These are phyloP conservation scores for Blera fallax DNA, from an alignment of 2,888 invertebrate genomes.

Conservation along the genomic window DNA sequence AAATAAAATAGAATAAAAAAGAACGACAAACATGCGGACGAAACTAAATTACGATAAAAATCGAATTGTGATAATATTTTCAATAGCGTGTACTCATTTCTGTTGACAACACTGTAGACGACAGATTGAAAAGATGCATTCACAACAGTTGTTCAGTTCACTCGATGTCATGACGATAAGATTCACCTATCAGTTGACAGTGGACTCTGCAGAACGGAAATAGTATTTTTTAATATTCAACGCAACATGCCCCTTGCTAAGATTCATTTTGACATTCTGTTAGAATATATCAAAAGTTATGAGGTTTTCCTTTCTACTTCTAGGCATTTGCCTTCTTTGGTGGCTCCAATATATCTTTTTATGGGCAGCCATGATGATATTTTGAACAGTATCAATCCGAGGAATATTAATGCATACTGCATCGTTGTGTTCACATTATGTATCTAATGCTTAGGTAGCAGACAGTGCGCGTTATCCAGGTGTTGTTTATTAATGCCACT, in stretches of 20 bases:
- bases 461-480: slow-evolving; percentile 45
- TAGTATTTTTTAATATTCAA: slow-evolving; percentile 56
- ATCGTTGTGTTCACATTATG: neutral
- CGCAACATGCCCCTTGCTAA: slow-evolving; percentile 9
- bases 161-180: slow-evolving; percentile 31
- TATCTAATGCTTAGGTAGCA: slow-evolving; percentile 30
- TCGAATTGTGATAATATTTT: too few species aligned
- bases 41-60: too few species aligned
- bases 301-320: slow-evolving; percentile 49
- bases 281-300: slow-evolving; percentile 57
- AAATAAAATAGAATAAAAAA: too few species aligned
- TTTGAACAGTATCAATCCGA: slow-evolving; percentile 51
- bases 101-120: neutral
- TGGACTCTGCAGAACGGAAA: slow-evolving; percentile 48
- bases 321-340: slow-evolving; percentile 58
- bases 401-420: slow-evolving; percentile 19
- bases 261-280: slow-evolving; percentile 50
- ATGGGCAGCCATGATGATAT: slow-evolving; percentile 57
- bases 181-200: slow-evolving; percentile 16
- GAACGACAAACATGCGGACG: too few species aligned
- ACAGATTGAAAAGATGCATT: neutral
- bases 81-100: neutral
- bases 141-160: slow-evolving; percentile 36
- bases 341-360: slow-evolving; percentile 67
- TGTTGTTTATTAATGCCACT: slow-evolving; percentile 62